Evolutionary conservation across 2,888 invertebrate genomes (phyloP).

Genomic region (Aplocera efformata): DNA sequence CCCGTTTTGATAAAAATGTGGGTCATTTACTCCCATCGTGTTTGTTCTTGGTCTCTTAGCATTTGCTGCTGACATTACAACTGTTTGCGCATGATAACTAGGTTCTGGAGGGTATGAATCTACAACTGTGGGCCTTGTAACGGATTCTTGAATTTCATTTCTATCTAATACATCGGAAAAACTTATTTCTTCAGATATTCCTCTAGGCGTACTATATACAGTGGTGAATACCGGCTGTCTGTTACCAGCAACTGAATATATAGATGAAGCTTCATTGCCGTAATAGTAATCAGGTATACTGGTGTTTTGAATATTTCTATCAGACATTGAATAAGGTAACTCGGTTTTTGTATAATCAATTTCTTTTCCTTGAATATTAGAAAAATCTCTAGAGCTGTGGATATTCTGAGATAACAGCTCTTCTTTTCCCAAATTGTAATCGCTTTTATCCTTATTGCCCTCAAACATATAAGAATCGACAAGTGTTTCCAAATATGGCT

Average conservation of each 20-base stretch:
- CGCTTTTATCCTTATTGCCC: constrained; percentile 52
- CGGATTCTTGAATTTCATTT: constrained; percentile 70
- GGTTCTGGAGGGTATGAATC: constrained; percentile 79
- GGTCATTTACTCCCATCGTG: constrained; percentile 77
- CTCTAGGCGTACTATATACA: constrained; percentile 85
- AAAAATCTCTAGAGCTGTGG: constrained; percentile 51
- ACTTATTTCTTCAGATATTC: constrained; percentile 81
- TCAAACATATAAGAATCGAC: constrained; percentile 75
- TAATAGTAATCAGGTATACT: constrained; percentile 70
- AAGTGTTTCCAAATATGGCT: constrained; percentile 78
- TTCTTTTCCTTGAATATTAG: constrained; percentile 56
- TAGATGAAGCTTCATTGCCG: constrained; percentile 82
- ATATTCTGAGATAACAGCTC: constrained; percentile 50
- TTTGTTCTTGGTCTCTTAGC: constrained; percentile 77
- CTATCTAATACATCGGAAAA: constrained; percentile 86
- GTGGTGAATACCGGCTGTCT: constrained; percentile 86
- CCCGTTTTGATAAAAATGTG: constrained; percentile 81
- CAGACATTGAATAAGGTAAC: constrained; percentile 45
- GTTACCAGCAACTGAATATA: constrained; percentile 88
- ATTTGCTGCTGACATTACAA: constrained; percentile 66
- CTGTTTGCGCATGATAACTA: constrained; percentile 79
- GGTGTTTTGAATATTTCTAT: constrained; percentile 51
- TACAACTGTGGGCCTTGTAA: constrained; percentile 48
- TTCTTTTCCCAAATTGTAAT: constrained; percentile 50
- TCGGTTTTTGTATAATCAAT: constrained; percentile 53